Conservation (phyloP, 2,113 vertebrate genomes). For the Ancistrus triradiatus region DNA sequence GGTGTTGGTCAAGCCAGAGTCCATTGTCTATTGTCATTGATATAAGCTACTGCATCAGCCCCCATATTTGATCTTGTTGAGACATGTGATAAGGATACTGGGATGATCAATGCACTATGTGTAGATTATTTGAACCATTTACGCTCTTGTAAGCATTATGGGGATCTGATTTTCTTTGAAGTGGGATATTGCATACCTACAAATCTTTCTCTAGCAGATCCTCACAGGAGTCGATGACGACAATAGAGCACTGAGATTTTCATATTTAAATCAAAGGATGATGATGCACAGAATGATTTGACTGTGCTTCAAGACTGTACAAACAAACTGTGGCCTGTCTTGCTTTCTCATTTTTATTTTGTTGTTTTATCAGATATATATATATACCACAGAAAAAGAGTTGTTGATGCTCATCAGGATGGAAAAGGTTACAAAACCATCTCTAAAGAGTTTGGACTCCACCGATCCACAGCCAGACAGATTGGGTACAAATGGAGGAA, state of each 20-base stretch:
- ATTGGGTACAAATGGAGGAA: too few species aligned
- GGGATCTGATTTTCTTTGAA: neutral
- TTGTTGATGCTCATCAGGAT: too few species aligned
- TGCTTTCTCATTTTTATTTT: neutral
- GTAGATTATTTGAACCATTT: slow-evolving; percentile 15
- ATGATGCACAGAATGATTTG: slow-evolving; percentile 26
- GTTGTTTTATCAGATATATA: too few species aligned
- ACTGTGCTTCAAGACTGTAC: neutral
- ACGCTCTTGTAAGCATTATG: neutral
- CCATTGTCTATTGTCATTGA: slow-evolving; percentile 20
- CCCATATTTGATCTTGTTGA: slow-evolving; percentile 29
- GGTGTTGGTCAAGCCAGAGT: slow-evolving; percentile 21
- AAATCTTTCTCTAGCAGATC: neutral
- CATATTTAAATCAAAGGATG: slow-evolving; percentile 40
- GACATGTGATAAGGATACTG: slow-evolving; percentile 19
- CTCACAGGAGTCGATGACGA: slow-evolving; percentile 3
- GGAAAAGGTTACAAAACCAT: too few species aligned
- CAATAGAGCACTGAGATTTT: slow-evolving; percentile 30
- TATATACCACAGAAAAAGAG: too few species aligned
- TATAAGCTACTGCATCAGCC: slow-evolving; percentile 16
- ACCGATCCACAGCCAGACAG: too few species aligned
- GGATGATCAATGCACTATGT: slow-evolving; percentile 23
- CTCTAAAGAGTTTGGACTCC: too few species aligned
- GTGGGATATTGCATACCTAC: slow-evolving; percentile 1
- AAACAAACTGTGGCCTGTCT: neutral